A percentile compares a stretch with the other conserved stretches of the same genome.
Evolutionary conservation across 2,797 vertebrate genomes (phyloP).

Genomic region (Trachops cirrhosus): DNA sequence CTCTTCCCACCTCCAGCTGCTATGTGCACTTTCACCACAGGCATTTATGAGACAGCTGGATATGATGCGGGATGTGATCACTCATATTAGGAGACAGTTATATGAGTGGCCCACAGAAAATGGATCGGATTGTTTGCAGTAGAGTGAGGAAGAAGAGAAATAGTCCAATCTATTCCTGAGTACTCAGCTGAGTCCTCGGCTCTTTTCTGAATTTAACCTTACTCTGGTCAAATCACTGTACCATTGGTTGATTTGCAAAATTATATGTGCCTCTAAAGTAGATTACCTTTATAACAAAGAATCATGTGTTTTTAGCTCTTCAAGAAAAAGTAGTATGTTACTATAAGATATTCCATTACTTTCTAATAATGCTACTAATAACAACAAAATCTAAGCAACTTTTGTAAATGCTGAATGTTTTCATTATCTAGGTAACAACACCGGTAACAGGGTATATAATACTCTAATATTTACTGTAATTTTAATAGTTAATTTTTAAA

Average conservation of each 20-base stretch:
- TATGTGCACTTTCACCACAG: background rate
- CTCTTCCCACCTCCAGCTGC: background rate
- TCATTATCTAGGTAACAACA: background rate
- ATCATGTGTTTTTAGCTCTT: background rate
- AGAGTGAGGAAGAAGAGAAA: background rate
- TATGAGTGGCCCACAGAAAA: background rate
- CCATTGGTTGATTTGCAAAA: background rate
- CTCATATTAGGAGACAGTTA: background rate
- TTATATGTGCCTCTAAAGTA: background rate
- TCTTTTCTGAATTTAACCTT: background rate
- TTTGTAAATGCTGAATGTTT: slow-evolving; percentile 9
- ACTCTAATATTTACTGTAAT: background rate
- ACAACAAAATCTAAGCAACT: background rate
- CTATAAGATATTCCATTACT: background rate
- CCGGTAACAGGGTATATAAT: background rate
- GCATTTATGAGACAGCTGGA: background rate
- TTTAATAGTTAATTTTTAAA: slow-evolving; percentile 27
- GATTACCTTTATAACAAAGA: slow-evolving; percentile 5
- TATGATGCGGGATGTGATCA: background rate
- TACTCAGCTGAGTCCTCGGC: background rate
- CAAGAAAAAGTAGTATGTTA: background rate
- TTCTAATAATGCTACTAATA: background rate
- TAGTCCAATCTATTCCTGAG: background rate
- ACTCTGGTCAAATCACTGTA: background rate
- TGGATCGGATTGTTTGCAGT: background rate